Evolutionary conservation across 2,797 vertebrate genomes (phyloP), one percentile per base, ranked within the genome.

Genomic region (Diceros bicornis): DNA sequence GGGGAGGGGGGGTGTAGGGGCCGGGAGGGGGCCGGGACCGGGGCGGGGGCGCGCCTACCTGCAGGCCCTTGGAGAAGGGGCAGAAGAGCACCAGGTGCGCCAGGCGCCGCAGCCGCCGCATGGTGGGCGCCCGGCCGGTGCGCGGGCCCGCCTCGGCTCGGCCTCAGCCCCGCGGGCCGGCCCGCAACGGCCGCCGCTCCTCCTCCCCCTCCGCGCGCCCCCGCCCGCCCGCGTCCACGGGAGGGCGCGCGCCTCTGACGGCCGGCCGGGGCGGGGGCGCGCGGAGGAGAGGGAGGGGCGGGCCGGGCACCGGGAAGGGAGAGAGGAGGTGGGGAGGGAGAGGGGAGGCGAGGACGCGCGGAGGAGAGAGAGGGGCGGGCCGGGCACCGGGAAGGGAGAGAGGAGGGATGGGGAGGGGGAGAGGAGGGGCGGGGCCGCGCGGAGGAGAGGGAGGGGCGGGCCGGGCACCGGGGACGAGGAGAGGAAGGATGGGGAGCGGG

Each of bases 61-160:
- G 99, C 98, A 99, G 98, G 81, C 99, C 99, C 98, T 99, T 99
- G 86, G 99, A 99, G 90, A 99, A 97, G 55, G 99, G 99, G 98
- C 99, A 99, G 98, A 99, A 99, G 37, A 99, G 99, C 98, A 99
- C 99, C 99, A 99, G 95, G 98, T 99, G 99, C 98, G 99, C 98
- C 97, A 99, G 98, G 95, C 99, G 99, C 98, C 99, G 98, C 97
- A 99, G 86, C 98, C 99, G 98, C 98, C 99, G 98, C 99, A 99
- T 99, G 93, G 52, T 96, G 93, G 89, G 94, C 95, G 82, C 88
- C 75, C 72, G 91, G 91, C 86, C 79, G 50, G 87, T 20, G 94
- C 87, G 78, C 72, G 52, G 23, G 71, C 62, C 96, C 72, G 50
- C 89, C 94, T 85, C 66, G 57, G 87, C 90, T 81, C 92, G 52